These are phyloP conservation scores for Octodonta nipae DNA, from an alignment of 2,888 invertebrate species.

Conservation along the genomic window DNA sequence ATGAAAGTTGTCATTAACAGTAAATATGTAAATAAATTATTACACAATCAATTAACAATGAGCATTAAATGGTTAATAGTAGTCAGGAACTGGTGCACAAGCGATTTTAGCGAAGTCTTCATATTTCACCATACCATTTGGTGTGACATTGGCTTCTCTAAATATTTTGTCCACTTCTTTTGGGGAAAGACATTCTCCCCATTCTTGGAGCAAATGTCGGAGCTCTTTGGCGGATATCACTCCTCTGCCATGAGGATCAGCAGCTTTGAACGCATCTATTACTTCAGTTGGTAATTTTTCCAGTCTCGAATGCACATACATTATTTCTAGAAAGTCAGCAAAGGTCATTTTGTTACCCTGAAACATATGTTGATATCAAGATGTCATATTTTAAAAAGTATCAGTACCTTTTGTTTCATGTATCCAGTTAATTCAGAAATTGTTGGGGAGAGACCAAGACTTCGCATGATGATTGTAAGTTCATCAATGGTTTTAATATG, in stretches of 20 bases:
- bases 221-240: constrained; percentile 70
- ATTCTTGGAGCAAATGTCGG: constrained; percentile 71
- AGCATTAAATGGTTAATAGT: constrained; percentile 47
- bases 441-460: constrained; percentile 86
- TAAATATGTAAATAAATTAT: no score
- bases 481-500: constrained; percentile 81
- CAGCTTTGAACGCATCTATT: constrained; percentile 80
- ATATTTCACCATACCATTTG: constrained; percentile 68
- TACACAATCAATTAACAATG: constrained; percentile 7
- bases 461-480: constrained; percentile 85
- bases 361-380: constrained; percentile 10
- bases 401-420: constrained; percentile 50
- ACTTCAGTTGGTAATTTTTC: constrained; percentile 76
- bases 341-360: constrained; percentile 83
- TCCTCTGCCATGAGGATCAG: constrained; percentile 59
- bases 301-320: constrained; percentile 78
- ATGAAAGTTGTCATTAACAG: no score
- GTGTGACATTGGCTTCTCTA: constrained; percentile 75
- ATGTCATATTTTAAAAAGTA: no score
- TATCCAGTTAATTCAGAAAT: constrained; percentile 78
- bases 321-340: constrained; percentile 87
- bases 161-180: constrained; percentile 79
- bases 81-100: constrained; percentile 85
- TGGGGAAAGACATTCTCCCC: constrained; percentile 77
- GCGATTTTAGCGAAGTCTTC: constrained; percentile 86